Percentiles rank a stretch among this genome's conserved stretches.
Conservation (phyloP, 2,888 invertebrate species). For the Dasysyrphus albostriatus region DNA sequence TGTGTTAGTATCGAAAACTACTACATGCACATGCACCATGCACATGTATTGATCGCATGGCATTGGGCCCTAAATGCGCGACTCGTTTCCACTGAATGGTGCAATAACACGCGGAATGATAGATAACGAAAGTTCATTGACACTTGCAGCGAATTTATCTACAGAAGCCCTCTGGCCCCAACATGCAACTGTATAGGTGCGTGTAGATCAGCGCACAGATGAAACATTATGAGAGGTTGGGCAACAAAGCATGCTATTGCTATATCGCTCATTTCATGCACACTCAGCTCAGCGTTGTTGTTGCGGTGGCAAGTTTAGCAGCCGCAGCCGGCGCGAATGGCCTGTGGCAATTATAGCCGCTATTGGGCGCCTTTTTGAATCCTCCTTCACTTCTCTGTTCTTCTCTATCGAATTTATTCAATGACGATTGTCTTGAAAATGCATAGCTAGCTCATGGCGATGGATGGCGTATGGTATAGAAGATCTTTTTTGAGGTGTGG, state of each 20-base stretch:
- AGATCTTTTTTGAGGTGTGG: too few relatives aligned
- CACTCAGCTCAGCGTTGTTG: constrained; percentile 20
- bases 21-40: background rate
- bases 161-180: constrained; percentile 8
- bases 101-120: constrained; percentile 71
- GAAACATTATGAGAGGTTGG: constrained; percentile 40
- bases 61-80: constrained; percentile 43
- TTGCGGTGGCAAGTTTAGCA: constrained; percentile 70
- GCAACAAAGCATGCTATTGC: constrained; percentile 35
- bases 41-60: constrained; percentile 34
- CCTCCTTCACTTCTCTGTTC: constrained; percentile 4
- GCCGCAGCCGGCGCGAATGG: constrained; percentile 55
- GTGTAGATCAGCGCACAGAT: constrained; percentile 36
- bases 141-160: constrained; percentile 74
- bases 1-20: background rate
- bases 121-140: constrained; percentile 65
- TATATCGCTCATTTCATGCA: constrained; percentile 6
- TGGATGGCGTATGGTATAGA: background rate
- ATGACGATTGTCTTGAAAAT: constrained; percentile 45
- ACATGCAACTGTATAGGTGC: constrained; percentile 34
- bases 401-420: constrained; percentile 19
- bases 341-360: constrained; percentile 43
- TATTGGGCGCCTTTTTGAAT: constrained; percentile 43
- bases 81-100: constrained; percentile 36
- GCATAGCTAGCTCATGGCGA: background rate